Percentiles rank a stretch among this genome's conserved stretches.
Evolutionary conservation across 2,113 vertebrate genomes (phyloP).

Genomic region (Pycnonotus jocosus): DNA sequence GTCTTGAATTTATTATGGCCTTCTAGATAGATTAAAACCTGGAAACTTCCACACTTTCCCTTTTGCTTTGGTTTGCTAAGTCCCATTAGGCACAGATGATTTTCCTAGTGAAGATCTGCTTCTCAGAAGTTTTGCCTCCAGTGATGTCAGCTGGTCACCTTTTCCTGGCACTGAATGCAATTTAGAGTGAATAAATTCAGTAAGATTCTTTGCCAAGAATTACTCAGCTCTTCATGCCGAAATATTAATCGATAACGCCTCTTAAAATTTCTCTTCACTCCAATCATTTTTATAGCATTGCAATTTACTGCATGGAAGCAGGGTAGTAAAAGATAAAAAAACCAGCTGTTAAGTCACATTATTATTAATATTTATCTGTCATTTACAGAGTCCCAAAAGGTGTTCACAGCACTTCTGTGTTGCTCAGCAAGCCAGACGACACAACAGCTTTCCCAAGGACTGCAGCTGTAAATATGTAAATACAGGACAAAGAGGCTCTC

Average conservation of each 20-base stretch:
- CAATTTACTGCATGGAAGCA: not conserved
- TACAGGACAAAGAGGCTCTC: not conserved
- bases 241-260: constrained; percentile 22
- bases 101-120: not conserved
- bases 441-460: not conserved
- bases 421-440: not conserved
- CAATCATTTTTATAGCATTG: not conserved
- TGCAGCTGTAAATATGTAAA: not conserved
- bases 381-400: constrained; percentile 12
- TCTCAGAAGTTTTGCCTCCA: not conserved
- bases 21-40: not conserved
- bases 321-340: not conserved
- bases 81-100: not conserved
- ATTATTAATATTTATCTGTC: constrained; percentile 44
- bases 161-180: not conserved
- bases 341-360: not conserved
- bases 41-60: not conserved
- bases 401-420: constrained; percentile 13
- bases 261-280: constrained; percentile 11
- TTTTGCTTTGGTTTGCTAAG: not conserved
- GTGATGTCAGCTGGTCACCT: not conserved
- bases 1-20: not conserved
- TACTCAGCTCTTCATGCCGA: not conserved
- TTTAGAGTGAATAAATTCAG: constrained; percentile 5
- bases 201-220: not conserved